Evolutionary conservation across 1,140 invertebrate species (phyloP), one percentile per base, ranked within the genome.

Genomic region (Catajapyx aquilonaris): DNA sequence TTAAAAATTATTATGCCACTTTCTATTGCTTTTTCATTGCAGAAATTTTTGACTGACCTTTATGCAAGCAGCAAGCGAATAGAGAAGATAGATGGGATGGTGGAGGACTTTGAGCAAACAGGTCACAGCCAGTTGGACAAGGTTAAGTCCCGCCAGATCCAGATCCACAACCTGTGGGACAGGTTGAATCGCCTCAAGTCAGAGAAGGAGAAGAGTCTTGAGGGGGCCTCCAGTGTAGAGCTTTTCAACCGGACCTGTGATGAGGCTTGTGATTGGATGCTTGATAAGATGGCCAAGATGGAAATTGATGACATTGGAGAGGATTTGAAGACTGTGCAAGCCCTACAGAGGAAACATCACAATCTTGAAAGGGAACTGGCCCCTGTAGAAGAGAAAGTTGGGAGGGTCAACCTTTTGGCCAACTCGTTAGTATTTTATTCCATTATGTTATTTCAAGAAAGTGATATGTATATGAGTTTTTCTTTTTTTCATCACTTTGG

Each of bases 1-100:
- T n/a, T 32, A 33, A 23, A 38, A 40, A 33, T 46, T 30, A 17
- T 39, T 42, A 40, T 9, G 37, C 17, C 17, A 23, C 30, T 34
- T 22, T 40, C 10, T 20, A 28, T 35, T 34, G 35, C 41, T 46
- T 43, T 44, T 38, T 48, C 46, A 47, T 58, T 62, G 11, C 51
- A 84, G 69, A 87, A 91, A 61, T 86, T 96, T 57, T 66, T 95
- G 3, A 96, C 91, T 0, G 91, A 95, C 52, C 57, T 97, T 7
- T 88, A 85, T 1, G 91, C 88, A 0, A 88, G 83, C 18, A 81
- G 78, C 2, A 84, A 83, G 46, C 68, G 90, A 1, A 66, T 96
- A 39, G 85, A 91, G 46, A 73, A 75, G 25, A 81, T 98, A 38
- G 87, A 94, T 50, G 60, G 68, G 0, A 75, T 84, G 15, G 88